Evolutionary conservation across 2,113 vertebrate species (phyloP).

Genomic region (Neodontobutis hainanensis): DNA sequence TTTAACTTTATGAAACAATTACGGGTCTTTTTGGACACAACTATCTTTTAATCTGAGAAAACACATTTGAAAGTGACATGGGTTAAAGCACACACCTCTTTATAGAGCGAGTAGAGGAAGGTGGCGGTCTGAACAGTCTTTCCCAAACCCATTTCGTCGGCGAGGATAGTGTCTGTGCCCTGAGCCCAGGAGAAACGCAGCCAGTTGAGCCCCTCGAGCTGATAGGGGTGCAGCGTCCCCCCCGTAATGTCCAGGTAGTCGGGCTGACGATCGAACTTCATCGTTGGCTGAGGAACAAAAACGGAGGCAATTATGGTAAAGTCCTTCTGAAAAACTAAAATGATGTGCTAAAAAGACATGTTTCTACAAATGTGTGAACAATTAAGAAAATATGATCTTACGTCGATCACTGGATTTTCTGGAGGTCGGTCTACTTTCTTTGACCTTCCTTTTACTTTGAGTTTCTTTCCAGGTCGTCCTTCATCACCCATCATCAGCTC

Average conservation of each 20-base stretch:
- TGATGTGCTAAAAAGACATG: too few relatives aligned
- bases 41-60: too few relatives aligned
- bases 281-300: slow-evolving; percentile 83
- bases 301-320: neutral
- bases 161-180: slow-evolving; percentile 96
- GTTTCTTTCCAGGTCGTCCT: slow-evolving; percentile 91
- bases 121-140: slow-evolving; percentile 98
- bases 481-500: slow-evolving; percentile 98
- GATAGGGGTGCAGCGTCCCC: slow-evolving; percentile 93
- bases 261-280: slow-evolving; percentile 95
- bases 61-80: too few relatives aligned
- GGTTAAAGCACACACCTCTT: slow-evolving; percentile 82
- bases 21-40: too few relatives aligned
- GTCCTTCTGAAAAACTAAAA: neutral
- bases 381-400: slow-evolving; percentile 68
- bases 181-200: slow-evolving; percentile 98
- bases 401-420: slow-evolving; percentile 93
- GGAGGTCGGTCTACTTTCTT: slow-evolving; percentile 90
- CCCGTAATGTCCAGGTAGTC: slow-evolving; percentile 94
- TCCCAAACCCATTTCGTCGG: slow-evolving; percentile 97
- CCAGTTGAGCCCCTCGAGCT: slow-evolving; percentile 98
- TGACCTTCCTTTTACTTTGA: slow-evolving; percentile 89
- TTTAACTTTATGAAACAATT: too few relatives aligned
- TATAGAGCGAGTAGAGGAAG: slow-evolving; percentile 96
- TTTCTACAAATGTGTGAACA: too few relatives aligned